A percentile compares a stretch with the other conserved stretches of the same genome.
phyloP scores from a whole-genome alignment of 2,113 vertebrate genomes.

The Bos taurus region ARS-UCD2.0 NC_037332.1:101830001-101830500 shows the following conservation, averaged over 20 bases:
- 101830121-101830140: not conserved
- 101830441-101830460: not conserved
- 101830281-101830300: not conserved
- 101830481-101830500: not conserved
- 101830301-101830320: not conserved
- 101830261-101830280: not conserved
- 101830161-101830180: not conserved
- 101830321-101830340: not conserved
- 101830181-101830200: not conserved
- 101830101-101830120: not conserved
- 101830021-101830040: not conserved
- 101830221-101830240: not conserved
- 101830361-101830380: conserved; percentile 32
- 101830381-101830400: not conserved
- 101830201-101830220: not conserved
- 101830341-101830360: not conserved
- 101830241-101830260: not conserved
- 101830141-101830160: not conserved
- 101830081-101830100: not conserved
- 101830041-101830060: not conserved
- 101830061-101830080: not conserved
- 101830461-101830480: not conserved
- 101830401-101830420: not conserved
- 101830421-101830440: not conserved
- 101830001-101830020: not conserved